A percentile compares a stretch with the other conserved stretches of the same genome.
Conservation (phyloP, 2,888 invertebrate genomes). For the Branchipolynoe longqiensis region DNA sequence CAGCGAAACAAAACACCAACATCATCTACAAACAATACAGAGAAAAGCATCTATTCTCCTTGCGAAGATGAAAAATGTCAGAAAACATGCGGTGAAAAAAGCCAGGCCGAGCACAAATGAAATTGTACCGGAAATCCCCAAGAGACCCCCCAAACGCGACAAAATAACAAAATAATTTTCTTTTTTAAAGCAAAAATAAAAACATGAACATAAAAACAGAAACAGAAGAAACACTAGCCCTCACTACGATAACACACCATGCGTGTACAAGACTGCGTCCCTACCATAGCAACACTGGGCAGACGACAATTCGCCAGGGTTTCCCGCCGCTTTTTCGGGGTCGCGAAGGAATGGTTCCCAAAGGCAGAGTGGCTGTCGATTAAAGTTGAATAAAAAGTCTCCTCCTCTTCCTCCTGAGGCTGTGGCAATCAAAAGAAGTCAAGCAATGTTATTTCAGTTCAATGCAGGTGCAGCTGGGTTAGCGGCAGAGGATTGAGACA, state of each 20-base stretch:
- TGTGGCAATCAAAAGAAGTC: slow-evolving; percentile 15
- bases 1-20: no score
- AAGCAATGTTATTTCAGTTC: no score
- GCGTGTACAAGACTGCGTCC: neutral
- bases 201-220: neutral
- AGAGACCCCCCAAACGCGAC: no score
- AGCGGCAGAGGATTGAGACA: no score
- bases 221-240: neutral
- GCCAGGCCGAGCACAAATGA: neutral
- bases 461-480: no score
- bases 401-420: slow-evolving; percentile 40
- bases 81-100: neutral
- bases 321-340: slow-evolving; percentile 44
- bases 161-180: no score
- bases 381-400: slow-evolving; percentile 14
- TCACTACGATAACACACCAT: neutral
- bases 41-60: no score
- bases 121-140: no score
- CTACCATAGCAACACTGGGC: slow-evolving; percentile 35
- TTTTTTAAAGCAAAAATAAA: slow-evolving; percentile 16
- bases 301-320: slow-evolving; percentile 9
- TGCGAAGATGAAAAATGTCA: neutral
- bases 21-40: no score
- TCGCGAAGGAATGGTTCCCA: neutral
- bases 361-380: slow-evolving; percentile 34